Percentiles rank a stretch among this genome's conserved stretches.
These are phyloP conservation scores for Caenorhabditis imperialis DNA, from an alignment of 2,888 invertebrate species.

Conservation along the genomic window DNA sequence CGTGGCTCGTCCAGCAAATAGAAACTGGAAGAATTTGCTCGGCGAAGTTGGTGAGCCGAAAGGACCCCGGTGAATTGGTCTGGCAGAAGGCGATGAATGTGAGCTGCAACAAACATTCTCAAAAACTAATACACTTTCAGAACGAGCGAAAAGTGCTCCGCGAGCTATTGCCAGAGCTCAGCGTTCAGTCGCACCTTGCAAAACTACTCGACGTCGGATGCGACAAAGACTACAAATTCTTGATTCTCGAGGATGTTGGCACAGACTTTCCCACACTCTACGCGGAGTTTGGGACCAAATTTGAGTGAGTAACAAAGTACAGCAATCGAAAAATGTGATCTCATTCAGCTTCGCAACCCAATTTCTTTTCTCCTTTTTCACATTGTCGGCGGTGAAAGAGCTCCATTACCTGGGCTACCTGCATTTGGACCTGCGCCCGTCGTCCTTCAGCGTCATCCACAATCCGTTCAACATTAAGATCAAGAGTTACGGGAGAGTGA, in stretches of 20 bases:
- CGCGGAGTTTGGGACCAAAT: constrained; percentile 2
- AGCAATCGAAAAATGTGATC: not conserved
- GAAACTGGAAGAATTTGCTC: constrained; percentile 16
- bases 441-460: constrained; percentile 17
- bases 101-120: not conserved
- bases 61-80: constrained; percentile 15
- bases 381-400: constrained; percentile 32
- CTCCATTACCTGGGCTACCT: constrained; percentile 20
- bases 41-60: constrained; percentile 24
- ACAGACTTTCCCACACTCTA: constrained; percentile 17
- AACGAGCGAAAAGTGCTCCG: constrained; percentile 20
- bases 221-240: constrained; percentile 15
- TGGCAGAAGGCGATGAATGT: constrained; percentile 22
- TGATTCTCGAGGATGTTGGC: constrained; percentile 35
- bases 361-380: constrained; percentile 26
- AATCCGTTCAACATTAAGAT: constrained; percentile 37
- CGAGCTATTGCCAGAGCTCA: constrained; percentile 26
- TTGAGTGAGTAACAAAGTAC: constrained; percentile 1
- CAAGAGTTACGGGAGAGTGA: constrained; percentile 9
- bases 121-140: constrained; percentile 3
- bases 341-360: constrained; percentile 5
- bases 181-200: constrained; percentile 27
- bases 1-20: constrained; percentile 33
- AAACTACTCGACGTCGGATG: constrained; percentile 16
- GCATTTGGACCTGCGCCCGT: constrained; percentile 26